Evolutionary conservation across 2,888 invertebrate genomes (phyloP).

Genomic region (Tachina grossa): DNA sequence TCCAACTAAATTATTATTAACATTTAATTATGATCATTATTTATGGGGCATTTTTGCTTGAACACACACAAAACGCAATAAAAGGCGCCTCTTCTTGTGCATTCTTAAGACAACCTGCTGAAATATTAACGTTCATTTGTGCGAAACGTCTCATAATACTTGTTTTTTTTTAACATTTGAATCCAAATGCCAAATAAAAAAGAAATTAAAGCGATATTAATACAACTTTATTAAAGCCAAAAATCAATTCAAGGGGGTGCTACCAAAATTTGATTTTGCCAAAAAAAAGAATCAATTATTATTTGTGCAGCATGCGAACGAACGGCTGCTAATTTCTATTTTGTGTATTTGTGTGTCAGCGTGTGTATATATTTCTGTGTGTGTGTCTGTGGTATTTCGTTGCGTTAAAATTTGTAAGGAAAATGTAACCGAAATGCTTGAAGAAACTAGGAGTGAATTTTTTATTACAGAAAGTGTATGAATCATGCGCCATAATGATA

Average conservation of each 20-base stretch:
- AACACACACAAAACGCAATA: constrained; percentile 10
- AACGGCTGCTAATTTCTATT: constrained; percentile 17
- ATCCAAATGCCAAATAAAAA: constrained; percentile 32
- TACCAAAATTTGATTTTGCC: constrained; percentile 50
- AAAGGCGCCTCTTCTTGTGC: constrained; percentile 66
- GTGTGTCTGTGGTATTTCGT: constrained; percentile 50
- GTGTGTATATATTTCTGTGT: constrained; percentile 23
- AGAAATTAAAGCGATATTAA: constrained; percentile 27
- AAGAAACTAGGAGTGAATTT: constrained; percentile 19
- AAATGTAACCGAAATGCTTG: constrained; percentile 21
- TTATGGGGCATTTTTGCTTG: constrained; percentile 53
- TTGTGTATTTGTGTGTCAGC: constrained; percentile 22
- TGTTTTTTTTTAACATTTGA: constrained; percentile 22
- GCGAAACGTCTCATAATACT: constrained; percentile 48
- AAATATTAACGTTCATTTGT: constrained; percentile 64
- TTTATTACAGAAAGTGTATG: constrained; percentile 14
- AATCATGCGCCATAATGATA: constrained; percentile 6
- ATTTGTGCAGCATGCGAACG: not conserved
- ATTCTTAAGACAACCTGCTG: constrained; percentile 68
- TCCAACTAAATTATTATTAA: constrained; percentile 51
- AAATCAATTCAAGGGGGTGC: constrained; percentile 44
- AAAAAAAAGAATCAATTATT: constrained; percentile 44
- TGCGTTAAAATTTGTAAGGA: constrained; percentile 49
- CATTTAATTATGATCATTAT: constrained; percentile 63
- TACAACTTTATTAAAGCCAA: constrained; percentile 48